Evolutionary conservation across 2,888 invertebrate species (phyloP).

Genomic region (Megamerina dolium): DNA sequence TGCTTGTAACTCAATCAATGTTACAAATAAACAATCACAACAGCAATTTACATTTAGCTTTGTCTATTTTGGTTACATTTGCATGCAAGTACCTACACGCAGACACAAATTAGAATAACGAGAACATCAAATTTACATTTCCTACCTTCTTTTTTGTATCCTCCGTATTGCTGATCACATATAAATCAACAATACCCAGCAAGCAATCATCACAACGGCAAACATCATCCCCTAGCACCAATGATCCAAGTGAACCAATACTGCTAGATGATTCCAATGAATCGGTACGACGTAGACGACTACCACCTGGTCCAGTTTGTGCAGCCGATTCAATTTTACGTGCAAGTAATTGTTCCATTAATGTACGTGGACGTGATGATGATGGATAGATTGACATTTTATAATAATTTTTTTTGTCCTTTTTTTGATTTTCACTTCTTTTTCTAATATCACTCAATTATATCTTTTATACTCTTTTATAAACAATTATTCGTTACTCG

Average conservation of each 20-base stretch:
- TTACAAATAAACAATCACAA: no score
- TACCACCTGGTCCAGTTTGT: conserved; percentile 46
- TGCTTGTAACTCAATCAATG: no score
- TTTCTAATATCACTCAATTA: no score
- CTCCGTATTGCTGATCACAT: conserved; percentile 54
- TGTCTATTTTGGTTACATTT: no score
- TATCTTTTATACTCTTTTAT: no score
- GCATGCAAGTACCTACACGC: no score
- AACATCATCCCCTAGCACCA: conserved; percentile 60
- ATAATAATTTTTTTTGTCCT: not conserved
- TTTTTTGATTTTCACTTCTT: no score
- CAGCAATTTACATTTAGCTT: no score
- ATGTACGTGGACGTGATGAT: conserved; percentile 61
- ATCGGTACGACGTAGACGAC: conserved; percentile 62
- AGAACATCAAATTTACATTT: no score
- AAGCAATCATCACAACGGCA: conserved; percentile 80
- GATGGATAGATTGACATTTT: conserved; percentile 51
- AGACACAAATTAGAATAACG: no score
- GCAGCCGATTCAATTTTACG: conserved; percentile 73
- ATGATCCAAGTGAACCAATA: conserved; percentile 60
- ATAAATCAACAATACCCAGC: conserved; percentile 73
- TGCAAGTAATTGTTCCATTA: conserved; percentile 75
- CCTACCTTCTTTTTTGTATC: no score
- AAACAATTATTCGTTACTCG: no score
- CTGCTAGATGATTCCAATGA: conserved; percentile 72